Percentiles rank a stretch among this genome's conserved stretches.
Conservation (phyloP, 2,797 vertebrate species). For the Acanthiza pusilla region DNA sequence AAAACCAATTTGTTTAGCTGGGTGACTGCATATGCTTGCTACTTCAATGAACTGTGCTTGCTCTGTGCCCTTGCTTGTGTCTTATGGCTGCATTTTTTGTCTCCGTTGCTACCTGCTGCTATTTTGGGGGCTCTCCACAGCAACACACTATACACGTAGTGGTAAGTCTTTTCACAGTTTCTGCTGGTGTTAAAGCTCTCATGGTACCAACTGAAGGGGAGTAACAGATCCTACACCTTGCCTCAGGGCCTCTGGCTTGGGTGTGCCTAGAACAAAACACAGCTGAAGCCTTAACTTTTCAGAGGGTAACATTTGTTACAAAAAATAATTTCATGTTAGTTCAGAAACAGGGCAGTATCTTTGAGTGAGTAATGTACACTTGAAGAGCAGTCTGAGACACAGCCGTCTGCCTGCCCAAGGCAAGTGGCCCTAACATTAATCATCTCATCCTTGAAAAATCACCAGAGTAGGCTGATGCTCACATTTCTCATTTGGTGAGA, state of each 20-base stretch:
- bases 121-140: slow-evolving; percentile 88
- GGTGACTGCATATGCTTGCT: slow-evolving; percentile 54
- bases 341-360: background rate
- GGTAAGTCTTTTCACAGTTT: slow-evolving; percentile 88
- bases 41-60: slow-evolving; percentile 65
- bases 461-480: background rate
- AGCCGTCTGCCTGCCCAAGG: background rate
- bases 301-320: background rate
- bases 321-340: background rate
- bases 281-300: background rate
- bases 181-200: slow-evolving; percentile 66
- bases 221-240: background rate
- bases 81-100: slow-evolving; percentile 84
- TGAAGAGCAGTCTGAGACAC: background rate
- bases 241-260: background rate
- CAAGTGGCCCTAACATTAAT: background rate
- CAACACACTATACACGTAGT: slow-evolving; percentile 99
- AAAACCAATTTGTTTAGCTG: slow-evolving; percentile 21
- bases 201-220: slow-evolving; percentile 1
- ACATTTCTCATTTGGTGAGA: background rate
- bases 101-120: slow-evolving; percentile 91
- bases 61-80: slow-evolving; percentile 78
- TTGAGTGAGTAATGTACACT: background rate
- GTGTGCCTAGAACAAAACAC: background rate
- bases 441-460: background rate